phyloP scores from a whole-genome alignment of 2,113 vertebrate genomes.

The Scytalopus superciliaris region DNA sequence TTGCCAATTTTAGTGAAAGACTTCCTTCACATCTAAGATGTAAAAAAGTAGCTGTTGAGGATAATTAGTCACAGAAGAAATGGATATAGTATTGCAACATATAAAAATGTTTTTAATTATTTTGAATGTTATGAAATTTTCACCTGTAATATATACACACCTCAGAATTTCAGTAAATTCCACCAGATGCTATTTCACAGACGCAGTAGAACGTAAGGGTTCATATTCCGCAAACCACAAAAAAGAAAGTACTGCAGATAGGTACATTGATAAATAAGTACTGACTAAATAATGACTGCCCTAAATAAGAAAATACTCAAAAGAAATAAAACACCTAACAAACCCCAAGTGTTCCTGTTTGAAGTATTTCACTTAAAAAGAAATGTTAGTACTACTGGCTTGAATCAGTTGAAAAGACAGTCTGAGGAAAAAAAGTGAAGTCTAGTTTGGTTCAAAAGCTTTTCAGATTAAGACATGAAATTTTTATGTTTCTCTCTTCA shows the following conservation, averaged over 20 bases:
- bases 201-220: not conserved
- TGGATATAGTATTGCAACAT: not conserved
- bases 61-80: not conserved
- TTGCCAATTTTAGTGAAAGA: not conserved
- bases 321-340: not conserved
- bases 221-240: not conserved
- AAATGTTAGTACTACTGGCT: not conserved
- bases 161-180: not conserved
- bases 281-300: not conserved
- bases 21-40: not conserved
- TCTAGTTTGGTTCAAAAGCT: not conserved
- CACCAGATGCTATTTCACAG: not conserved
- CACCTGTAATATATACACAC: not conserved
- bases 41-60: not conserved
- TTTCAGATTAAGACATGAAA: rapidly evolving
- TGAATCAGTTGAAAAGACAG: not conserved
- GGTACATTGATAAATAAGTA: not conserved
- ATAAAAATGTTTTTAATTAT: not conserved
- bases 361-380: not conserved
- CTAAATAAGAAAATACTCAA: not conserved
- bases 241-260: not conserved
- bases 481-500: not conserved
- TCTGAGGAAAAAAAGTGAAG: not conserved
- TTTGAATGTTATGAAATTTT: not conserved
- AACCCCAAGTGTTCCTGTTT: not conserved